Base-by-base conservation (phyloP, 2,888 invertebrate species). In the Lasioglossum figueresi region DNA sequence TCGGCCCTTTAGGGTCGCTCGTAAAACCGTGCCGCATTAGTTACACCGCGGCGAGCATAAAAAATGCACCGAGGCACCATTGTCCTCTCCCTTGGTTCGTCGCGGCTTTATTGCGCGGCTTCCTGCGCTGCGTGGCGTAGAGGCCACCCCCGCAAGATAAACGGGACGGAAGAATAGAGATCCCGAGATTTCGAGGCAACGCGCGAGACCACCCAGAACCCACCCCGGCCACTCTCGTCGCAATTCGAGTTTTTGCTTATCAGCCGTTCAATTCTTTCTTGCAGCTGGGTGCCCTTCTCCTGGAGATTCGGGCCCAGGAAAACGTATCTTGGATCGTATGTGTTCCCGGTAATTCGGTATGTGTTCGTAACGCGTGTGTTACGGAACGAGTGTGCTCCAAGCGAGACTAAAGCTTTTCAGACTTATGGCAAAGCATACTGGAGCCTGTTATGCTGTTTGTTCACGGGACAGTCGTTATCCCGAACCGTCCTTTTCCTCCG, bases 11-110 rank as follows among this genome's bases (percentile, higher is more conserved):
- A 75, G 84, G 75, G 79, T 70, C 76, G 80, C 81, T 79, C 87
- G 83, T 91, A 91, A 91, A 92, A 81, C 87, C 86, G n/a, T 71
- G 79, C 34, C 86, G 90, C 92, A 91, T 93, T 93, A 92, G 93
- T 93, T 93, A 93, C 93, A 89, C 79, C 83, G 68, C 72, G 78
- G 78, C 48, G 66, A 73, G 81, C 89, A 92, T 94, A 90, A 94
- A 94, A 92, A 93, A 93, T 93, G 91, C 88, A 93, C 82, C 85
- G 77, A 37, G 43, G 16, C 74, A 48, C 19, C 34, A 87, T 89
- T 85, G 88, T 90, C 75, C 82, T 77, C 12, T n/a, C 23, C 48
- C 27, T 40, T 27, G 63, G 63, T 48, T 63, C 73, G 79, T 68
- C 68, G 71, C 78, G 71, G 63, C 27, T 34, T 48, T 56, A 72